phyloP scores from a whole-genome alignment of 2,797 vertebrate genomes.

The Natrix natrix region DNA sequence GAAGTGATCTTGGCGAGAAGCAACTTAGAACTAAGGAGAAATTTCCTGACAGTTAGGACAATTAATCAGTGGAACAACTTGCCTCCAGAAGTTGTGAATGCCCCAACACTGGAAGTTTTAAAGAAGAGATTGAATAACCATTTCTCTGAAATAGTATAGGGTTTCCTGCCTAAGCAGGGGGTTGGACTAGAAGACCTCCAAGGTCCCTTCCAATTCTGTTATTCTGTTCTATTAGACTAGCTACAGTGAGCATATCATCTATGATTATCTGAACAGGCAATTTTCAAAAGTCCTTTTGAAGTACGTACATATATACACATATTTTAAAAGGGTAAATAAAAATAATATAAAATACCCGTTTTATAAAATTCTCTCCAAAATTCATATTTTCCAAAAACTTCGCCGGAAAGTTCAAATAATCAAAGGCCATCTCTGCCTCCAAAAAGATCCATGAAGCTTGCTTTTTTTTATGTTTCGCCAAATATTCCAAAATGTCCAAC shows the following conservation, averaged over 20 bases:
- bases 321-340: background rate
- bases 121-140: no score
- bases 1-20: no score
- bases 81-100: no score
- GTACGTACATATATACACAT: background rate
- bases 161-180: no score
- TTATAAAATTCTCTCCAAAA: background rate
- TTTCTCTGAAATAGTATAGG: no score
- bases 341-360: background rate
- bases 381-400: background rate
- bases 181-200: no score
- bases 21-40: no score
- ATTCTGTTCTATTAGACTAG: no score
- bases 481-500: background rate
- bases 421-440: background rate
- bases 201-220: no score
- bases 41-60: no score
- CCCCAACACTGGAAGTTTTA: no score
- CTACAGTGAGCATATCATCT: background rate
- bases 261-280: background rate
- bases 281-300: background rate
- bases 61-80: no score
- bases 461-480: background rate
- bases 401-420: background rate
- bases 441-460: background rate